These are phyloP conservation scores for Lepidothrix coronata DNA, from an alignment of 2,113 vertebrate species.

Conservation along the genomic window DNA sequence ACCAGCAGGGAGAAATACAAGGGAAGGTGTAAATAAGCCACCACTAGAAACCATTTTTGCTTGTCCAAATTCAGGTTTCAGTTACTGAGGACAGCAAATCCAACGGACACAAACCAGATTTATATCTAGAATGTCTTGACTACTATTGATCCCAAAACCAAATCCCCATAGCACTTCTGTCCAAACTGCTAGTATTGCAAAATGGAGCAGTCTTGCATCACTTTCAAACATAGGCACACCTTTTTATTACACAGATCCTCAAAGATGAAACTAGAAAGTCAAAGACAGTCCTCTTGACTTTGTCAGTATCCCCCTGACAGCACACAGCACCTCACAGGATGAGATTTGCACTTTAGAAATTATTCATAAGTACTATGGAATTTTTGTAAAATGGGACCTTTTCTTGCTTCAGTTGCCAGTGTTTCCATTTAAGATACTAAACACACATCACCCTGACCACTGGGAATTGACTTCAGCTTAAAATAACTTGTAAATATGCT, in stretches of 20 bases:
- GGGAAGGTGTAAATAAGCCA: not conserved
- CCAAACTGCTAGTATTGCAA: not conserved
- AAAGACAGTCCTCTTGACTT: not conserved
- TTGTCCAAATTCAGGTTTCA: not conserved
- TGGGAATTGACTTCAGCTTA: slow-evolving; percentile 30
- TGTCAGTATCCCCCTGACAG: not conserved
- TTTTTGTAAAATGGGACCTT: slow-evolving; percentile 21
- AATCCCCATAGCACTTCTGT: not conserved
- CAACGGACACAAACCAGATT: not conserved
- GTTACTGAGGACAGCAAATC: not conserved
- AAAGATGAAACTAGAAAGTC: not conserved
- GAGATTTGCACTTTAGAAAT: slow-evolving; percentile 6
- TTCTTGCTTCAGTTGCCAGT: not conserved
- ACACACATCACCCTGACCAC: not conserved
- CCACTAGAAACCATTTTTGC: not conserved
- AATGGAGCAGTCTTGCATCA: not conserved
- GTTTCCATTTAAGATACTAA: not conserved
- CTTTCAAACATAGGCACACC: not conserved
- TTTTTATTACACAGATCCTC: not conserved
- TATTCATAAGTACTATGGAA: slow-evolving; percentile 34
- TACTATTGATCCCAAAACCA: not conserved
- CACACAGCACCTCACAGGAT: not conserved
- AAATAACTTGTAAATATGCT: slow-evolving; percentile 25
- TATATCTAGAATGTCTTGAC: not conserved
- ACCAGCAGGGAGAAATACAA: not conserved